These are phyloP conservation scores for Lepidurus arcticus DNA, from an alignment of 1,140 invertebrate species.

Conservation along the genomic window DNA sequence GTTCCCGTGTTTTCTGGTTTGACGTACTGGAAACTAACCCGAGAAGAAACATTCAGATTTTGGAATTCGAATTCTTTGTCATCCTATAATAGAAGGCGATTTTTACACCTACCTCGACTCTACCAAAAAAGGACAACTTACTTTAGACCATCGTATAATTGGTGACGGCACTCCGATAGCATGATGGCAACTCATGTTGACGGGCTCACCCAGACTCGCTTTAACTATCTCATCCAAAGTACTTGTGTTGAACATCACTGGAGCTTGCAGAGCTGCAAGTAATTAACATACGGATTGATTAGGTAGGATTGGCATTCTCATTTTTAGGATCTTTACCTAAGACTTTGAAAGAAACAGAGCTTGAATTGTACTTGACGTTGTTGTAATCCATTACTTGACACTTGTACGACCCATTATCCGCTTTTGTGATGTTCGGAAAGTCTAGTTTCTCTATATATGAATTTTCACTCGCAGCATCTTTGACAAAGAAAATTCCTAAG, in stretches of 20 bases:
- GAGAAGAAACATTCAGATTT: slow-evolving; percentile 6
- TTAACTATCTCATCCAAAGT: slow-evolving; percentile 28
- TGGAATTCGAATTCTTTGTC: slow-evolving; percentile 24
- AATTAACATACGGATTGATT: not conserved
- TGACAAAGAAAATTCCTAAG: not conserved
- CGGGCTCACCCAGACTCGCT: not conserved
- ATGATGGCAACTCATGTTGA: slow-evolving; percentile 37
- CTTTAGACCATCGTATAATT: slow-evolving; percentile 42
- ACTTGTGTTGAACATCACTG: not conserved
- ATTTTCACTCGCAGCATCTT: not conserved
- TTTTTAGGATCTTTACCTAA: not conserved
- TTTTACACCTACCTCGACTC: no score
- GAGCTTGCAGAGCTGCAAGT: slow-evolving; percentile 7
- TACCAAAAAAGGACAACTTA: slow-evolving; percentile 35
- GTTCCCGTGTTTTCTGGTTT: slow-evolving; percentile 23
- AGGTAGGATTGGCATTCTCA: not conserved
- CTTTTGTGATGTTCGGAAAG: not conserved
- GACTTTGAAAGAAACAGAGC: slow-evolving; percentile 1
- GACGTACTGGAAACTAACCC: slow-evolving; percentile 31
- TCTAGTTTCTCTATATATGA: no score
- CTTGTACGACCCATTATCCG: slow-evolving; percentile 22
- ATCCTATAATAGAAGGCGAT: slow-evolving; percentile 25
- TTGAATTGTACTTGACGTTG: slow-evolving; percentile 2
- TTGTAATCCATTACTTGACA: slow-evolving; percentile 10
- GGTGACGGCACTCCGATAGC: slow-evolving; percentile 41